A percentile compares a stretch with the other conserved stretches of the same genome.
phyloP scores from a whole-genome alignment of 1,140 invertebrate species.

The Drosophila setifemur region DNA sequence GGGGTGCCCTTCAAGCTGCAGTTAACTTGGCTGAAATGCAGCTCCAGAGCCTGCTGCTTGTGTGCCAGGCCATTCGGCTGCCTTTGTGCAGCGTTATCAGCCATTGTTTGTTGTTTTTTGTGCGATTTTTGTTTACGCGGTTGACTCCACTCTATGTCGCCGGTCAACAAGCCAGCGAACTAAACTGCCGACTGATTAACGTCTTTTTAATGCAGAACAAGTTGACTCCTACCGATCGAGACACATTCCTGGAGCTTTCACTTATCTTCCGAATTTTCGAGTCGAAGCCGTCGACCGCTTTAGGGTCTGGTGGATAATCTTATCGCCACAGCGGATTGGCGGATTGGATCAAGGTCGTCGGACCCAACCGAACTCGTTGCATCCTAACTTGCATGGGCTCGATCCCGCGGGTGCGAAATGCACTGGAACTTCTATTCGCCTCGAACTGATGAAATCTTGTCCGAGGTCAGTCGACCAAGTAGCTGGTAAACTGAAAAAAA shows the following conservation, averaged over 20 bases:
- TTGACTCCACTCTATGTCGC: not conserved
- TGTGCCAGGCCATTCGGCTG: constrained; percentile 28
- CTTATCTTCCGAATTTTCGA: constrained; percentile 2
- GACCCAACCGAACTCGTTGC: constrained; percentile 17
- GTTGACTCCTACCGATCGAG: not conserved
- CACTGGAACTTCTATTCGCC: not conserved
- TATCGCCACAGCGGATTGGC: not conserved
- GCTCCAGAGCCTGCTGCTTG: constrained; percentile 34
- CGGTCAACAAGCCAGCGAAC: constrained; percentile 14
- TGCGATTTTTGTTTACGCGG: not conserved
- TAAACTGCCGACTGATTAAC: not conserved
- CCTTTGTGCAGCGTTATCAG: constrained; percentile 29
- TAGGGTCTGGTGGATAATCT: constrained; percentile 27
- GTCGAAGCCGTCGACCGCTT: not conserved
- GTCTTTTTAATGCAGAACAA: constrained; percentile 12
- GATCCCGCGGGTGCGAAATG: not conserved
- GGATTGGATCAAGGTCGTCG: constrained; percentile 21
- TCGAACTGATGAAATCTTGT: constrained; percentile 4
- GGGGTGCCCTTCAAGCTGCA: constrained; percentile 43
- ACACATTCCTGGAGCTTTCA: constrained; percentile 10
- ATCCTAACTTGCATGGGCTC: not conserved
- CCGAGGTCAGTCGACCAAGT: constrained; percentile 17
- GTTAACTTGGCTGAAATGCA: constrained; percentile 62
- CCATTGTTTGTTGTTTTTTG: constrained; percentile 33
- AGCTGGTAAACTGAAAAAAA: not conserved